Evolutionary conservation across 2,113 vertebrate genomes (phyloP).

Genomic region (Antechinus flavipes): DNA sequence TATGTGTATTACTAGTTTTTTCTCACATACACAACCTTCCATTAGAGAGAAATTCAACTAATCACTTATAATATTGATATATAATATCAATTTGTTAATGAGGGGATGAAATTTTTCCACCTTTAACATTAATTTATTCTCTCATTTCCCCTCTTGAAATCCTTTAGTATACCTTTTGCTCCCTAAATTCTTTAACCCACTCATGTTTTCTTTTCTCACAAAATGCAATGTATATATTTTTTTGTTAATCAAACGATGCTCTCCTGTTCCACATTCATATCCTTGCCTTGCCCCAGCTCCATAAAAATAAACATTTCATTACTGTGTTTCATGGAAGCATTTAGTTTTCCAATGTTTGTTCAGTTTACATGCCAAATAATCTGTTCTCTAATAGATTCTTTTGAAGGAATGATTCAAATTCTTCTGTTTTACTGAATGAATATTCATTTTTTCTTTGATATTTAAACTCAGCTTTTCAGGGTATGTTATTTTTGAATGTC

Average conservation of each 20-base stretch:
- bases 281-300: background rate
- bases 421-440: background rate
- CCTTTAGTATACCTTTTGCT: background rate
- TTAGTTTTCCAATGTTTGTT: background rate
- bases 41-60: background rate
- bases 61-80: background rate
- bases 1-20: background rate
- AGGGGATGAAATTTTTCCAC: background rate
- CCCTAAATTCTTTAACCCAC: background rate
- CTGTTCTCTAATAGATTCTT: background rate
- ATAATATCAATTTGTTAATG: background rate
- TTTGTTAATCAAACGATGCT: background rate
- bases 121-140: background rate
- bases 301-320: background rate
- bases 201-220: background rate
- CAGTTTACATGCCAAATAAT: background rate
- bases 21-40: background rate
- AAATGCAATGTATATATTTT: background rate
- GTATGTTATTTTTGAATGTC: background rate
- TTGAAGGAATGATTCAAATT: background rate
- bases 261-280: background rate
- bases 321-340: background rate
- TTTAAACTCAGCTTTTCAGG: background rate
- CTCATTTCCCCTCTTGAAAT: background rate
- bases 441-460: background rate